Conservation (phyloP, 2,113 vertebrate species). For the Atractosteus spatula region DNA sequence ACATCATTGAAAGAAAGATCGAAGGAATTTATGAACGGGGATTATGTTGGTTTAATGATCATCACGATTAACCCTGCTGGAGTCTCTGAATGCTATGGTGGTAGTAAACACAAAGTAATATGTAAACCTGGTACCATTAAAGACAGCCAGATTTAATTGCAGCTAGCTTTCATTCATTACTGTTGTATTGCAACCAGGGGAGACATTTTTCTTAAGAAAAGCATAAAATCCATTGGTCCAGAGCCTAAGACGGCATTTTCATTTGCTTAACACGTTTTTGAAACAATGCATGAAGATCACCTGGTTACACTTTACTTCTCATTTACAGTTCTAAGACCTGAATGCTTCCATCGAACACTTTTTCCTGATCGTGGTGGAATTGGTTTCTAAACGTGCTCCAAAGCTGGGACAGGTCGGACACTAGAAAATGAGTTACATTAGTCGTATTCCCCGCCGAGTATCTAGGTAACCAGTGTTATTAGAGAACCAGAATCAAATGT, state of each 20-base stretch:
- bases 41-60: constrained; percentile 3
- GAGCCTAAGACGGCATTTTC: constrained; percentile 12
- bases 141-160: too few species aligned
- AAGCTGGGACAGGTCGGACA: too few species aligned
- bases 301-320: too few species aligned
- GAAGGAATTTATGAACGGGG: constrained; percentile 4
- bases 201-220: neutral
- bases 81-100: neutral
- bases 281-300: too few species aligned
- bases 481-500: too few species aligned
- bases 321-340: too few species aligned
- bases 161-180: neutral
- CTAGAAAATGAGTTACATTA: too few species aligned
- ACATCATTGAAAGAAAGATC: neutral
- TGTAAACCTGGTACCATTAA: neutral
- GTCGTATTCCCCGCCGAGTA: too few species aligned
- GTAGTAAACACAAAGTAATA: constrained; percentile 1
- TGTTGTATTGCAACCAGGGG: neutral
- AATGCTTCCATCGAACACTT: too few species aligned
- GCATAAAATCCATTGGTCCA: neutral
- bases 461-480: too few species aligned
- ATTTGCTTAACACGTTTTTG: constrained; percentile 8
- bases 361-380: too few species aligned
- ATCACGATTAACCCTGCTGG: neutral
- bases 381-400: too few species aligned